Conservation (phyloP, 1,140 invertebrate species). For the Drosophila ananassae region DNA sequence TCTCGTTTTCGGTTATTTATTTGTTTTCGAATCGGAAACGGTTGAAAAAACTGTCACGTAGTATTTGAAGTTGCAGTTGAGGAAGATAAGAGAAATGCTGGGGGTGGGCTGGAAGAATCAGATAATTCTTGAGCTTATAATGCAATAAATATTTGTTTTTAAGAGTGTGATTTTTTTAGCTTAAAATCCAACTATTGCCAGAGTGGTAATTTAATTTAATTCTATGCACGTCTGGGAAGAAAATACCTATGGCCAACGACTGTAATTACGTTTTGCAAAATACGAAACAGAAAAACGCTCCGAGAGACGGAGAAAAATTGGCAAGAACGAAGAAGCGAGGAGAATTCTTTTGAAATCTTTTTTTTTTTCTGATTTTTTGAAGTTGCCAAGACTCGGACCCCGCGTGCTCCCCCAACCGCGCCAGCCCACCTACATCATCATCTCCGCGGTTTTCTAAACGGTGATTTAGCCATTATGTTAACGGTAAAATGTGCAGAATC, state of each 20-base stretch:
- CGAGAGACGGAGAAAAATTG: constrained; percentile 30
- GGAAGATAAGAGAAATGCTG: background rate
- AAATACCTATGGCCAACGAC: constrained; percentile 57
- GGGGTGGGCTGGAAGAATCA: background rate
- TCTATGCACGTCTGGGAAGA: constrained; percentile 65
- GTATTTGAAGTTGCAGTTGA: constrained; percentile 20
- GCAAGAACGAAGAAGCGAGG: constrained; percentile 30
- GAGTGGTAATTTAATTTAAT: constrained; percentile 66
- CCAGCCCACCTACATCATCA: constrained; percentile 19
- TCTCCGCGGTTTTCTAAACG: constrained; percentile 72
- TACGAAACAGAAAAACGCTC: constrained; percentile 25
- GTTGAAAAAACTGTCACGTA: constrained; percentile 53
- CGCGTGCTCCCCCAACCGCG: background rate
- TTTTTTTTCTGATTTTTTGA: background rate
- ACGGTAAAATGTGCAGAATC: constrained; percentile 79
- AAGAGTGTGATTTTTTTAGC: background rate
- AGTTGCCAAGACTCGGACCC: constrained; percentile 17
- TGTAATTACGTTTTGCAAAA: constrained; percentile 65
- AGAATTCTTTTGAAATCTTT: constrained; percentile 52
- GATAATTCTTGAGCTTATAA: background rate
- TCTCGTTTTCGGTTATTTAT: constrained; percentile 46
- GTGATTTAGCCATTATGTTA: constrained; percentile 81
- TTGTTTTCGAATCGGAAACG: constrained; percentile 18
- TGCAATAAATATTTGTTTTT: background rate
- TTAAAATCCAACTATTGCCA: constrained; percentile 9